These are phyloP conservation scores for Polia nebulosa DNA, from an alignment of 2,888 invertebrate species.

Conservation along the genomic window DNA sequence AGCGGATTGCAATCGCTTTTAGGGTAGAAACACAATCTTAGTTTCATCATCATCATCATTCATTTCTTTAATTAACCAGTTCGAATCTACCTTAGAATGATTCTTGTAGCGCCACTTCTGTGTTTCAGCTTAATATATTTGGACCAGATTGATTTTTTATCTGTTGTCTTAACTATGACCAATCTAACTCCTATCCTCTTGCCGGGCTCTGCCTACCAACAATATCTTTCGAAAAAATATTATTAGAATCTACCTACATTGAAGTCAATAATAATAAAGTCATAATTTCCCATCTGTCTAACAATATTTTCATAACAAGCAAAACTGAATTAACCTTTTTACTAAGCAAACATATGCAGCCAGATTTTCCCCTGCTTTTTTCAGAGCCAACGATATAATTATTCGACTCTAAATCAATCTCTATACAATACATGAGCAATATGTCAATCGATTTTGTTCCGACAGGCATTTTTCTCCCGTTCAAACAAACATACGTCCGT, in stretches of 20 bases:
- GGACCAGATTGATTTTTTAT: too few species aligned
- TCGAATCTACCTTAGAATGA: background rate
- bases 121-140: background rate
- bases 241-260: slow-evolving; percentile 29
- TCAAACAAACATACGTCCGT: slow-evolving; percentile 83
- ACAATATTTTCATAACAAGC: slow-evolving; percentile 37
- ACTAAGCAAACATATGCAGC: slow-evolving; percentile 60
- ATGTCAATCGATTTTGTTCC: slow-evolving; percentile 84
- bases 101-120: background rate
- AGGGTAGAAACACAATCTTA: background rate
- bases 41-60: background rate
- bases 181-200: background rate
- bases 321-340: slow-evolving; percentile 42
- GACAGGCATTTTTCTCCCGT: slow-evolving; percentile 79
- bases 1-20: background rate
- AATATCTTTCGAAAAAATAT: background rate
- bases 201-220: background rate
- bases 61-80: too few species aligned
- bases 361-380: slow-evolving; percentile 50
- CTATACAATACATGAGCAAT: slow-evolving; percentile 79
- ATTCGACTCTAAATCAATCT: slow-evolving; percentile 80
- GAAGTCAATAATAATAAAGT: slow-evolving; percentile 34
- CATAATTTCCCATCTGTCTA: slow-evolving; percentile 20
- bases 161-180: background rate
- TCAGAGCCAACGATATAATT: slow-evolving; percentile 67